Base-by-base conservation (phyloP, 2,888 invertebrate genomes). In the Proisotoma minuta region DNA sequence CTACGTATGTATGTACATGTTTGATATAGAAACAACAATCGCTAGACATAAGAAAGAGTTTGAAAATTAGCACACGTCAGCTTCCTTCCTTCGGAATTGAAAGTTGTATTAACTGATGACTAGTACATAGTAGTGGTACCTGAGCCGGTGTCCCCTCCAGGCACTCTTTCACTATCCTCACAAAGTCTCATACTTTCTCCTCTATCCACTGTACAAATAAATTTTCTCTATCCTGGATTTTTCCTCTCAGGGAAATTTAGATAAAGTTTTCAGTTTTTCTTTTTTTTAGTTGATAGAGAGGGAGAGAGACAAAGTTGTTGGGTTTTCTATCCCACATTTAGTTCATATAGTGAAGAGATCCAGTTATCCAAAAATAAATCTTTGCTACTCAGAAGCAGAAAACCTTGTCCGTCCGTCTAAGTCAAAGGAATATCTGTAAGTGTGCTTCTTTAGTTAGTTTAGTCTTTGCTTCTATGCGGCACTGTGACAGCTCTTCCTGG, bases 311-410 rank as follows among this genome's bases (percentile, higher is more conserved):
- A 54, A 54, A 54, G 53, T 54, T 54, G 52, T 54, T 54, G 20
- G 18, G 24, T 22, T 10, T n/a, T 12, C 15, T 15, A 54, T 15
- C 18, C 18, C 18, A 12, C 43, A n/a, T 39, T 22, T 3, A 54
- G 3, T 28, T 29, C 2, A 3, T 34, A 15, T 34, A 54, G n/a
- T 52, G 26, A 12, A 28, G 24, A 26, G 52, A 52, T 52, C 26
- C 28, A 54, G 34, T 54, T 54, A 34, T 54, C 53, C 53, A 54
- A 54, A 54, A 54, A 54, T 54, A 54, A 54, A 54, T 54, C 53
- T 54, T 39, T 27, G 4, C 27, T 51, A n/a, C 43, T 43, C 43
- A 4, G n/a, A 54, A 27, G 39, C 53, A 54, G 39, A 39, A 54
- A 34, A 23, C 29, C 34, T 54, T 39, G 53, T 52, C 52, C 53